A percentile compares a stretch with the other conserved stretches of the same genome.
Conservation (phyloP, 2,113 vertebrate species). For the Paratilapia polleni region DNA sequence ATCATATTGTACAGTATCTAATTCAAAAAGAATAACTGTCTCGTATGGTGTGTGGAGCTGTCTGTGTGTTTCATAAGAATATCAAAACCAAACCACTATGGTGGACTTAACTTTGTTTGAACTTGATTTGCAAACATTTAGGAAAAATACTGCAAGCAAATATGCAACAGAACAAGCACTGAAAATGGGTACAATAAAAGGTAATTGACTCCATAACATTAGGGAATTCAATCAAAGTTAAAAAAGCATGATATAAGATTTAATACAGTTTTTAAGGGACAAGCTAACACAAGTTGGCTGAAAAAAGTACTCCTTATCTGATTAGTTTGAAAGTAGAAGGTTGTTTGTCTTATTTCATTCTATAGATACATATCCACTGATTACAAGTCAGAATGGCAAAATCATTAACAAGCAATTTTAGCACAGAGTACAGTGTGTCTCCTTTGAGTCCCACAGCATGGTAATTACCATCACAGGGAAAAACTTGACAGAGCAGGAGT, state of each 20-base stretch:
- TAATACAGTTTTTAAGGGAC: not conserved
- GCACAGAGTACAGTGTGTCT: not conserved
- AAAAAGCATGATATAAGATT: not conserved
- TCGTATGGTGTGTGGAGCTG: not conserved
- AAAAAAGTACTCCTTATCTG: not conserved
- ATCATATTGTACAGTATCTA: not conserved
- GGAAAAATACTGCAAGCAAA: not conserved
- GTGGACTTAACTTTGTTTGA: not conserved
- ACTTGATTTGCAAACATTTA: not conserved
- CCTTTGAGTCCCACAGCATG: conserved; percentile 22
- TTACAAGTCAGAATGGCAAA: not conserved
- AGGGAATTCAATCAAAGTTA: not conserved
- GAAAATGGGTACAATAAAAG: not conserved
- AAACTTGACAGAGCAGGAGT: not conserved
- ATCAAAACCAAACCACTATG: not conserved
- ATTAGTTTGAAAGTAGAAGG: not conserved
- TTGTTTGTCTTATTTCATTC: not conserved
- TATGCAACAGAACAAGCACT: not conserved
- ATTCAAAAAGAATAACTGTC: not conserved
- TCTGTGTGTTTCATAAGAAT: not conserved
- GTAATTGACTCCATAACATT: not conserved
- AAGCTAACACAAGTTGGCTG: not conserved
- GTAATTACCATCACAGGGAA: conserved; percentile 48
- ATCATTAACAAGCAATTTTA: not conserved
- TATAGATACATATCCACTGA: not conserved